Percentiles rank a stretch among this genome's conserved stretches.
Conservation (phyloP, 2,113 vertebrate species). For the Oophaga pumilio region DNA sequence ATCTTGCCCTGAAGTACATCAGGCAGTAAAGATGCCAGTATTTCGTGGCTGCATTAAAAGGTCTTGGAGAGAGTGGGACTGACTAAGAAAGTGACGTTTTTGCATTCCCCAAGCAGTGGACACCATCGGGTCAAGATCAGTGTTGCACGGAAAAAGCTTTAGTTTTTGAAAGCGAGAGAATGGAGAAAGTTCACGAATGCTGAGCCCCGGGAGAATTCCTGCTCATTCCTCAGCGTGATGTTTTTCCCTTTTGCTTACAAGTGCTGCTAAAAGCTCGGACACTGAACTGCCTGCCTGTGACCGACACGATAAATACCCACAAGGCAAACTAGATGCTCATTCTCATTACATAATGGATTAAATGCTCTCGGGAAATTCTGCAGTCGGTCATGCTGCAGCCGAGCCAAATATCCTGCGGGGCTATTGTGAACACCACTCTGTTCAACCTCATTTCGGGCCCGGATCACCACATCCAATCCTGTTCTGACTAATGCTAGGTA, state of each 20-base stretch:
- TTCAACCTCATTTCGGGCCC: no score
- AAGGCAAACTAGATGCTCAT: neutral
- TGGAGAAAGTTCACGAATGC: slow-evolving; percentile 6
- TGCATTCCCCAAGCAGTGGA: neutral
- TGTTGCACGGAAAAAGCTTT: neutral
- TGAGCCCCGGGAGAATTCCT: neutral
- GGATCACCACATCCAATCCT: no score
- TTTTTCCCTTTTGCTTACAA: neutral
- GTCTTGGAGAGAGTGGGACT: neutral
- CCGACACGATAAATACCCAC: neutral
- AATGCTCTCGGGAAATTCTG: no score
- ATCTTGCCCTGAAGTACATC: neutral
- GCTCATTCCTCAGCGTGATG: neutral
- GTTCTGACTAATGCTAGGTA: no score
- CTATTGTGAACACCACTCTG: no score
- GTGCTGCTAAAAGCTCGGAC: slow-evolving; percentile 34
- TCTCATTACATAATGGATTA: neutral
- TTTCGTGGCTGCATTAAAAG: neutral
- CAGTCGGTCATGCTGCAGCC: no score
- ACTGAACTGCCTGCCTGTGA: neutral
- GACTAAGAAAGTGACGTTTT: neutral
- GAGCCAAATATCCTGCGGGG: no score
- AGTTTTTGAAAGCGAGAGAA: slow-evolving; percentile 20
- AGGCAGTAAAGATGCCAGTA: neutral
- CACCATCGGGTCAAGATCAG: slow-evolving; percentile 28